phyloP scores from a whole-genome alignment of 2,797 vertebrate species.

The Atherinosoma microstoma region DNA sequence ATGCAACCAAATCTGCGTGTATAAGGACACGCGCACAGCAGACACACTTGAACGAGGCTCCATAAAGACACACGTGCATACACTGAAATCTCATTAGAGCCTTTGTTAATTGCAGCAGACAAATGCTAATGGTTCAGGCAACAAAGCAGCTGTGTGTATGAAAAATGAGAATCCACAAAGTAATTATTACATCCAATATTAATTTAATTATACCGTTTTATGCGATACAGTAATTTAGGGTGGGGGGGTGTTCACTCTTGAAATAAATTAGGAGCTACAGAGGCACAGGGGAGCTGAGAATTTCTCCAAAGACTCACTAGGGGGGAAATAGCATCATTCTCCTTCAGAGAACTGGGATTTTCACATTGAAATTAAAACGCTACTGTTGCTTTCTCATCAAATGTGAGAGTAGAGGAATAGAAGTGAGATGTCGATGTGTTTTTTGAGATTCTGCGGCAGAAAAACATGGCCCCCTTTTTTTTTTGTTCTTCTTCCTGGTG shows the following conservation, averaged over 20 bases:
- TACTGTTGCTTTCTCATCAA: slow-evolving; percentile 66
- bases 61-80: slow-evolving; percentile 70
- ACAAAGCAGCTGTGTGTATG: slow-evolving; percentile 87
- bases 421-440: slow-evolving; percentile 29
- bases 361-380: slow-evolving; percentile 77
- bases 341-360: slow-evolving; percentile 71
- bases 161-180: slow-evolving; percentile 88
- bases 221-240: slow-evolving; percentile 83
- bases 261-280: slow-evolving; percentile 83
- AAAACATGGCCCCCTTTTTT: slow-evolving; percentile 38
- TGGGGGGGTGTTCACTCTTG: slow-evolving; percentile 71
- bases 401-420: slow-evolving; percentile 53
- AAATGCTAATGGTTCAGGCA: slow-evolving; percentile 91
- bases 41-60: slow-evolving; percentile 35
- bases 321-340: slow-evolving; percentile 74
- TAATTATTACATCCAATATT: slow-evolving; percentile 90
- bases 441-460: slow-evolving; percentile 17
- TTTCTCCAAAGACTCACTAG: slow-evolving; percentile 76
- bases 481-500: slow-evolving; percentile 36
- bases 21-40: slow-evolving; percentile 73
- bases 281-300: slow-evolving; percentile 74
- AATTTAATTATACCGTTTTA: slow-evolving; percentile 88
- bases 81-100: slow-evolving; percentile 92
- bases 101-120: slow-evolving; percentile 92
- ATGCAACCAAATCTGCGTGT: slow-evolving; percentile 59